Base-by-base conservation (phyloP, 2,888 invertebrate species). In the Sphaeridia pumilis region DNA sequence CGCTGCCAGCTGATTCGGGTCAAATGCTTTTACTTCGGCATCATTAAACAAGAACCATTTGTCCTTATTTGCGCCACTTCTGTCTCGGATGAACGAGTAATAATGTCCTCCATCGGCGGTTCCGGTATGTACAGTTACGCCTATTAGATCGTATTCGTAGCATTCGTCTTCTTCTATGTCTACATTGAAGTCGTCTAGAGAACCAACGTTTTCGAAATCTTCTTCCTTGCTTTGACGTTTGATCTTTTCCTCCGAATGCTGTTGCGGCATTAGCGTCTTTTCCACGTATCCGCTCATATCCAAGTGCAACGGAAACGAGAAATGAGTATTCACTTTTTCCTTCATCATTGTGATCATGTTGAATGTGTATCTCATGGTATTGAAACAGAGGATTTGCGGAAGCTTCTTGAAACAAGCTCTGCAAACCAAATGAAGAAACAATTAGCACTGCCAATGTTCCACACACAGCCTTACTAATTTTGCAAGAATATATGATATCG, bases 341-440 rank as follows among this genome's bases (percentile, higher is more conserved):
- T 93, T 93, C 56, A 89, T 76, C 93, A 94, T 93, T 0, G 94
- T 94, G 28, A 92, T 78, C 92, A 94, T 93, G 71, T 94, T 94
- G 73, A 94, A 94, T 0, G 92, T 90, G 67, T 94, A 94, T 26
- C 94, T 78, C 93, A 94, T 92, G 0, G 93, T 94, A 71, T 94
- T 94, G 71, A 94, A 93, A 69, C 93, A 93, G 24, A 94, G 74
- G 57, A 94, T 92, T 60, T 86, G 84, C 0, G 94, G 94, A 25
- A 94, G 75, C 67, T 87, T 88, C 70, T 90, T 92, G 70, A 94
- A 92, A 70, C 93, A 93, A 0, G 92, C 92, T 60, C 87, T 82
- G 71, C 14, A 67, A 66, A 57, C 63, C 52, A 58, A 56, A 57
- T 44, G 46, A 46, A 48, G n/a, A 45, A 26, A 17, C 46, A 24